Evolutionary conservation across 1,140 invertebrate species (phyloP), one percentile per base, ranked within the genome.

Genomic region (Penaeus vannamei): DNA sequence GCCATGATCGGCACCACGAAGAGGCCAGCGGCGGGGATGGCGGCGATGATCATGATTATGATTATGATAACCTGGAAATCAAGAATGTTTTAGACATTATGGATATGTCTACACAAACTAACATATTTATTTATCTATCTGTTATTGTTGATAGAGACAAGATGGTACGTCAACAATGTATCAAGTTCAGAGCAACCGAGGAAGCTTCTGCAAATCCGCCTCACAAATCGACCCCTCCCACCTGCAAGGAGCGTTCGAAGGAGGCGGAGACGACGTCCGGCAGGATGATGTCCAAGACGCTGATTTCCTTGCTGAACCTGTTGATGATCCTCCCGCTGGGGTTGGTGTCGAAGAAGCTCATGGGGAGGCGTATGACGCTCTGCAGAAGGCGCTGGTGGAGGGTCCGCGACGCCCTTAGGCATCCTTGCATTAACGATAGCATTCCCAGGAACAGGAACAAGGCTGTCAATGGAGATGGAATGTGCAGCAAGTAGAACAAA

Each of bases 301-400:
- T 96, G 91, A 97, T 94, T 94, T 97, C 97, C 93, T 96, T 97
- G 93, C 95, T 95, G 94, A 98, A 97, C 92, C 96, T 94, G 94
- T 97, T 97, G 91, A 98, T 94, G 92, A 98, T 95, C 92, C 97
- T 94, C 92, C 97, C 97, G 89, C 96, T 93, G 79, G 97, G 97
- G 91, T 97, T 97, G 91, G 96, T 95, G 93, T 98, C 97, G 94
- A 97, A 98, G 94, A 98, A 97, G 90, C 94, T 93, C 94, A 95
- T 95, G 72, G 97, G 97, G 91, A 95, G 95, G 90, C 95, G 95
- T 20, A 95, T 90, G 59, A 94, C 94, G 92, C 95, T 94, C 89
- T 93, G 93, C 85, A 98, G 95, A 92, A 97, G 93, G 84, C 93
- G 93, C 91, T 94, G 93, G 93, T 96, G 96, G 91, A 96, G 93